phyloP scores from a whole-genome alignment of 64 coral and sea anemone species.

The Porites lutea region DNA sequence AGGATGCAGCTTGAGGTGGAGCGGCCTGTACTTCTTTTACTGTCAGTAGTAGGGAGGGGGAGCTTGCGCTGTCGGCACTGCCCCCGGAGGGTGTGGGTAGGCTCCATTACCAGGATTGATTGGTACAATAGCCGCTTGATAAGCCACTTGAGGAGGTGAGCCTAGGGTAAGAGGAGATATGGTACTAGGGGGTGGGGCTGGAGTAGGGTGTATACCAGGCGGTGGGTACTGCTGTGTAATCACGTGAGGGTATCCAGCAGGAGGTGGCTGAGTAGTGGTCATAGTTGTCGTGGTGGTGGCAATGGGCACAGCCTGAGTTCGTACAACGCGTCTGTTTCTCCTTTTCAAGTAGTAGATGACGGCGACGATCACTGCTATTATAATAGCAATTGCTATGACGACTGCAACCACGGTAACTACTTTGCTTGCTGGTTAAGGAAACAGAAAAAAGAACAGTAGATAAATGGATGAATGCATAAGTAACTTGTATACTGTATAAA shows the following conservation, averaged over 20 bases:
- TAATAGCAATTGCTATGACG: not conserved
- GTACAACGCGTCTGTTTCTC: not conserved
- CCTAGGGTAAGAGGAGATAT: too few relatives aligned
- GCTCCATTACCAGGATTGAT: too few relatives aligned
- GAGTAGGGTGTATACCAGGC: not conserved
- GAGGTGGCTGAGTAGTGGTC: not conserved
- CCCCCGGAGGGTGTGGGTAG: not conserved
- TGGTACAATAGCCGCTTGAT: not conserved
- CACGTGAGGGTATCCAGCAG: not conserved
- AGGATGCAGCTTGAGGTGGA: too few relatives aligned
- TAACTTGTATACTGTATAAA: too few relatives aligned
- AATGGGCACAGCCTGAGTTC: not conserved
- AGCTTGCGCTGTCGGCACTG: not conserved
- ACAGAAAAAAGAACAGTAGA: not conserved
- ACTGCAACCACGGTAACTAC: not conserved
- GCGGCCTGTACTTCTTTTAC: too few relatives aligned
- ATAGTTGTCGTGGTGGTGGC: not conserved
- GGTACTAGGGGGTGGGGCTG: not conserved
- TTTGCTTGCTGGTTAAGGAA: slow-evolving; percentile 9
- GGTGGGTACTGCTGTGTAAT: not conserved
- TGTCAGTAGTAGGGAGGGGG: not conserved
- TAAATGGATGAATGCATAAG: too few relatives aligned
- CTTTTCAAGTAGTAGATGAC: slow-evolving; percentile 14
- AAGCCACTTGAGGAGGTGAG: not conserved
- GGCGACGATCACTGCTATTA: not conserved